Percentiles rank a stretch among this genome's conserved stretches.
Conservation (phyloP, 2,888 invertebrate genomes). For the Sinhomidia bicolor region DNA sequence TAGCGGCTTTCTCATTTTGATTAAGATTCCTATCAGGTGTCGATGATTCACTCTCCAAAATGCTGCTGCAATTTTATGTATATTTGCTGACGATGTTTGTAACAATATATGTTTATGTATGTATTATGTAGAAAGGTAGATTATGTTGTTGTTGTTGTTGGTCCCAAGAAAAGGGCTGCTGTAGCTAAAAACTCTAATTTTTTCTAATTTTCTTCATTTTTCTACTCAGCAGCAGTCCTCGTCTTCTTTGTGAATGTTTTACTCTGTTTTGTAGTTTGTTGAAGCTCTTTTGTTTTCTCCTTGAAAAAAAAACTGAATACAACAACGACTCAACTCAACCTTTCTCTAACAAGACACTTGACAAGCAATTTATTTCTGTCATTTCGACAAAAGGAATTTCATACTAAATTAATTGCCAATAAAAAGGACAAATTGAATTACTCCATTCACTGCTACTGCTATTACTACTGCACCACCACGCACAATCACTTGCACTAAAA, state of each 20-base stretch:
- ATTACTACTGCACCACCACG: too few relatives aligned
- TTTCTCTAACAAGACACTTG: conserved; percentile 23
- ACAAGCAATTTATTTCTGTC: conserved; percentile 14
- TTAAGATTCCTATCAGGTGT: conserved; percentile 70
- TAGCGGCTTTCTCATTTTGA: conserved; percentile 69
- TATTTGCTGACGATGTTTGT: too few relatives aligned
- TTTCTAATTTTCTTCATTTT: conserved; percentile 34
- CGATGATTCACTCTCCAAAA: conserved; percentile 61
- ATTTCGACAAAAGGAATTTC: background rate
- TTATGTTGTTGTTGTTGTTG: conserved; percentile 42
- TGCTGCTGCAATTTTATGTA: too few relatives aligned
- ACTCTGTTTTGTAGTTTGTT: background rate
- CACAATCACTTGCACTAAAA: too few relatives aligned
- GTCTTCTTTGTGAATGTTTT: background rate
- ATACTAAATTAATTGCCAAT: too few relatives aligned
- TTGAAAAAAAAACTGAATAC: background rate
- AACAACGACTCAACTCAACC: too few relatives aligned
- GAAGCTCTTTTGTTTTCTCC: conserved; percentile 5
- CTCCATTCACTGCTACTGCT: too few relatives aligned
- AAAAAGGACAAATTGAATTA: too few relatives aligned
- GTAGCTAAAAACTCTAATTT: too few relatives aligned
- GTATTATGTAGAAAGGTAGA: conserved; percentile 56
- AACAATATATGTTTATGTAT: too few relatives aligned
- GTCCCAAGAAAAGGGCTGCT: background rate
- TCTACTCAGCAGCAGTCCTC: conserved; percentile 24